Percentiles rank a stretch among this genome's conserved stretches.
Evolutionary conservation across 2,888 invertebrate species (phyloP).

Genomic region (Ceratothoa steindachneri): DNA sequence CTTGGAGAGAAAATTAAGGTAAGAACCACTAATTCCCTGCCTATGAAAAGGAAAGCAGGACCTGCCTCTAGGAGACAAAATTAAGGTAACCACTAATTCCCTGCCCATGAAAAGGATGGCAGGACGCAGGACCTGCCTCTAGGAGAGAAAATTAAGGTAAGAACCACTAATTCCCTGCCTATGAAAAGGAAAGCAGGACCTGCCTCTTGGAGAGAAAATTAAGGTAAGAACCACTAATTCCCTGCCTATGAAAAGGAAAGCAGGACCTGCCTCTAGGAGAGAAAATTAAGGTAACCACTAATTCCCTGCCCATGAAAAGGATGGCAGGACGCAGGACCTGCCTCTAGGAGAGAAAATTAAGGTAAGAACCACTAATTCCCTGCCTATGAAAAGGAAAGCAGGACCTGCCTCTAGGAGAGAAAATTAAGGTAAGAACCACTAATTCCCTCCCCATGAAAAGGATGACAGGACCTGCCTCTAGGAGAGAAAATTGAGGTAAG

Average conservation of each 20-base stretch:
- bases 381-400: no score
- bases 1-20: background rate
- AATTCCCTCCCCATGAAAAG: background rate
- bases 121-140: background rate
- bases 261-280: no score
- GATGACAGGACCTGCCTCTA: background rate
- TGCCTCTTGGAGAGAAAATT: background rate
- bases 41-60: background rate
- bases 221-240: no score
- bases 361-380: no score
- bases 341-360: no score
- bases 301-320: no score
- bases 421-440: no score
- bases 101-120: background rate
- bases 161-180: background rate
- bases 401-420: no score
- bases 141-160: background rate
- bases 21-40: background rate
- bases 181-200: background rate
- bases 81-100: background rate
- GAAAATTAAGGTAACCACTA: no score
- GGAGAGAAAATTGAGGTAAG: background rate
- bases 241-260: no score
- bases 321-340: no score
- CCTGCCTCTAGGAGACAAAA: background rate